Conservation (phyloP, 2,113 vertebrate genomes). For the Heteronetta atricapilla region DNA sequence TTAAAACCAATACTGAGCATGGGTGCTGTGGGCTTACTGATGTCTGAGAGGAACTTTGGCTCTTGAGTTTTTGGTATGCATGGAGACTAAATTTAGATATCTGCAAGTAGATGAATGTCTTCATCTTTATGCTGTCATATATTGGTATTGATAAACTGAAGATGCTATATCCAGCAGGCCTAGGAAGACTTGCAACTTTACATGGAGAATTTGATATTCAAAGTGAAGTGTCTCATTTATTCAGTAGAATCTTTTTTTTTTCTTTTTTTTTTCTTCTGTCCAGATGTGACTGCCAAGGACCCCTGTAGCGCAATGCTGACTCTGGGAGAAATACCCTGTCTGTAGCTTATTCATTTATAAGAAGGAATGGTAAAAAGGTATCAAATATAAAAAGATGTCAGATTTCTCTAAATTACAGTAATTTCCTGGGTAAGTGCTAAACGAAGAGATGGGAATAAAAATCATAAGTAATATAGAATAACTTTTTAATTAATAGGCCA, state of each 20-base stretch:
- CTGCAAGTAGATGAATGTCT: background rate
- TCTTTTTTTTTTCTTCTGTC: background rate
- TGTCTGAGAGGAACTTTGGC: background rate
- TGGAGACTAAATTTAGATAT: background rate
- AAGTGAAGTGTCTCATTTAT: background rate
- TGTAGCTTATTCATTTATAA: background rate
- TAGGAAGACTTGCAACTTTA: background rate
- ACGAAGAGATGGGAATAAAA: background rate
- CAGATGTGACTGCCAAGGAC: background rate
- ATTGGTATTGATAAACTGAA: background rate
- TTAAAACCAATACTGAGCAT: background rate
- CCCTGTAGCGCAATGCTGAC: background rate
- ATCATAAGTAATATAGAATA: background rate
- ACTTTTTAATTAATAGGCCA: background rate
- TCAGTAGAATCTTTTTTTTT: background rate
- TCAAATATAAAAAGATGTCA: background rate
- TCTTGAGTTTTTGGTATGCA: background rate
- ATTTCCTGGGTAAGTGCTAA: background rate
- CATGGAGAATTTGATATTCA: fast-evolving
- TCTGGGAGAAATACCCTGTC: background rate
- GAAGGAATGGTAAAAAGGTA: background rate
- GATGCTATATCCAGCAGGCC: background rate
- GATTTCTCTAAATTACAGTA: background rate
- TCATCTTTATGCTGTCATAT: background rate
- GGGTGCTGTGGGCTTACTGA: background rate